Conservation (phyloP, 2,113 vertebrate species). For the Cebidichthys violaceus region DNA sequence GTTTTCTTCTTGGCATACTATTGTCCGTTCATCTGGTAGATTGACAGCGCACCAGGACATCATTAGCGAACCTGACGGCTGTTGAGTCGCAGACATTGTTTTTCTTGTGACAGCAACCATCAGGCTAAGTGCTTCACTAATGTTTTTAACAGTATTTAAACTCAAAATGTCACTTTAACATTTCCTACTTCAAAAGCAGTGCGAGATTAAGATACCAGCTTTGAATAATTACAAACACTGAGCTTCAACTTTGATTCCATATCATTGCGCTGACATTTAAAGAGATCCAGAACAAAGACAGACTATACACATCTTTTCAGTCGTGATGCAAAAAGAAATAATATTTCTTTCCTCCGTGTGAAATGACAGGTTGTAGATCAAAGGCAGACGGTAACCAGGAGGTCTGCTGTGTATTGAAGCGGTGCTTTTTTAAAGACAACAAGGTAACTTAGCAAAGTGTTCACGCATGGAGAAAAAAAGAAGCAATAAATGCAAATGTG, state of each 20-base stretch:
- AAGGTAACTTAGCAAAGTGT: slow-evolving; percentile 58
- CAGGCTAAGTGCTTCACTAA: slow-evolving; percentile 76
- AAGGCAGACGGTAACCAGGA: slow-evolving; percentile 63
- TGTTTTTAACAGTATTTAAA: slow-evolving; percentile 82
- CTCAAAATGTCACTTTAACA: slow-evolving; percentile 78
- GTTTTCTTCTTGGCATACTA: slow-evolving; percentile 75
- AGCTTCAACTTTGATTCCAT: slow-evolving; percentile 77
- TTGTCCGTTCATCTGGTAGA: slow-evolving; percentile 77
- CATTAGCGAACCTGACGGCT: slow-evolving; percentile 77
- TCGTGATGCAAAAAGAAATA: slow-evolving; percentile 60
- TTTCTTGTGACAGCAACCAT: slow-evolving; percentile 75
- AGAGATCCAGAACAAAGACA: slow-evolving; percentile 76
- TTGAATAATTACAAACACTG: slow-evolving; percentile 80
- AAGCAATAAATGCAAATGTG: slow-evolving; percentile 16
- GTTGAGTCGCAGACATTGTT: slow-evolving; percentile 74
- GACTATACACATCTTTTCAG: slow-evolving; percentile 67
- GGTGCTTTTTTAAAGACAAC: slow-evolving; percentile 33
- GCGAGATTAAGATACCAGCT: slow-evolving; percentile 75
- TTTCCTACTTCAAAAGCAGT: slow-evolving; percentile 74
- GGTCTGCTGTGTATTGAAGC: slow-evolving; percentile 58
- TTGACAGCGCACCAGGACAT: slow-evolving; percentile 79
- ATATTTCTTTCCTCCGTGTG: slow-evolving; percentile 55
- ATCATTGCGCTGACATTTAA: slow-evolving; percentile 78
- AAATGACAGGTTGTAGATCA: slow-evolving; percentile 69
- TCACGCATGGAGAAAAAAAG: slow-evolving; percentile 40